Evolutionary conservation across 2,888 invertebrate genomes (phyloP).

Genomic region (Schizaphis graminum): DNA sequence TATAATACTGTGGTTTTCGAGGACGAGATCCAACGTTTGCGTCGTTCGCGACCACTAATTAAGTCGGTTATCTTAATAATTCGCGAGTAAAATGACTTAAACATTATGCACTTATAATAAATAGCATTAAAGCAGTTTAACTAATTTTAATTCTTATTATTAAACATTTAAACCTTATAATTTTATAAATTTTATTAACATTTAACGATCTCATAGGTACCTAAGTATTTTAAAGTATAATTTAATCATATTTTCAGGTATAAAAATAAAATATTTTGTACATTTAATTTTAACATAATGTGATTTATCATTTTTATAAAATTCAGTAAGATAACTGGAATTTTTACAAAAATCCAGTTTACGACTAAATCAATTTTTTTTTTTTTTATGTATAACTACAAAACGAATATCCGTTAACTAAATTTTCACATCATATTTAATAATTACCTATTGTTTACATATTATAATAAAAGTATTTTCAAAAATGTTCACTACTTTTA

Average conservation of each 20-base stretch:
- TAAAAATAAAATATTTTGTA: neutral
- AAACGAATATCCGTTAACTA: too few relatives aligned
- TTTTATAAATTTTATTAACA: neutral
- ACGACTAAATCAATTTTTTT: too few relatives aligned
- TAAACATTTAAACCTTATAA: neutral
- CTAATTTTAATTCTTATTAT: neutral
- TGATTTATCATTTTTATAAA: neutral
- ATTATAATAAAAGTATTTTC: too few relatives aligned
- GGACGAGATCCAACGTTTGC: neutral
- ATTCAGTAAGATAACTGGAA: too few relatives aligned
- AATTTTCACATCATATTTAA: too few relatives aligned
- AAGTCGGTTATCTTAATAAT: neutral
- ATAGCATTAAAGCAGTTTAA: neutral
- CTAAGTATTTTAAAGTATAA: too few relatives aligned
- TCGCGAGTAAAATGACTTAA: neutral
- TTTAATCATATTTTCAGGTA: neutral
- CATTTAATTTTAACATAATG: neutral
- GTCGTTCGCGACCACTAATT: neutral
- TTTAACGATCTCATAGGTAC: neutral
- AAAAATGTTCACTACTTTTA: too few relatives aligned
- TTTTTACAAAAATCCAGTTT: too few relatives aligned
- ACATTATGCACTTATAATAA: neutral
- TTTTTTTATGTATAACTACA: too few relatives aligned
- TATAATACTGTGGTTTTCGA: neutral
- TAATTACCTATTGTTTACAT: too few relatives aligned